phyloP scores from a whole-genome alignment of 23 tunicate species.

The Corella eumyota region DNA sequence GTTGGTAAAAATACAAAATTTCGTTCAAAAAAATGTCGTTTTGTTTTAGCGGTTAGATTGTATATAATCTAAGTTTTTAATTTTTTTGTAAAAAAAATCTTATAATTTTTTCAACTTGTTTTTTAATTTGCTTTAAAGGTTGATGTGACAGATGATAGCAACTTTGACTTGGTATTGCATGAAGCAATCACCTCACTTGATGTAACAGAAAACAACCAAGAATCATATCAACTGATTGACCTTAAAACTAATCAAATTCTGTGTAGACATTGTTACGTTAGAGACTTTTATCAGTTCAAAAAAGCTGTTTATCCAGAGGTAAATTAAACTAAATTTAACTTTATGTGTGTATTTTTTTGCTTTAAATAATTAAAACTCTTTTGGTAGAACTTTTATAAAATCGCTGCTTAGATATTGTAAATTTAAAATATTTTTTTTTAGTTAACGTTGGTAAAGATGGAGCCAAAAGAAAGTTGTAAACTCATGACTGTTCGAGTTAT shows the following conservation, averaged over 20 bases:
- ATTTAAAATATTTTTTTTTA: background rate
- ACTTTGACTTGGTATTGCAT: constrained; percentile 40
- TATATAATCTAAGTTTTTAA: no score
- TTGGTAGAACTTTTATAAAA: no score
- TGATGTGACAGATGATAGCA: constrained; percentile 53
- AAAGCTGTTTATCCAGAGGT: constrained; percentile 55
- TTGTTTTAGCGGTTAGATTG: no score
- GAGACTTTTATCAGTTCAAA: constrained; percentile 64
- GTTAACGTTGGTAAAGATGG: constrained; percentile 50
- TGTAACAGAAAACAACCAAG: constrained; percentile 21
- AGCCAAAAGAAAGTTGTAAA: constrained; percentile 20
- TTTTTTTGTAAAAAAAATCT: no score
- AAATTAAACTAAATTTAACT: background rate
- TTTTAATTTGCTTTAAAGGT: no score
- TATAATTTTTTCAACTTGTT: no score
- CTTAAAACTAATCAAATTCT: constrained; percentile 16
- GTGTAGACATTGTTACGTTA: constrained; percentile 63
- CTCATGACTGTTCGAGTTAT: constrained; percentile 28
- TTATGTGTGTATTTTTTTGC: background rate
- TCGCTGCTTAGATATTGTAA: background rate
- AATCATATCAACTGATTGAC: constrained; percentile 49
- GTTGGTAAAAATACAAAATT: no score
- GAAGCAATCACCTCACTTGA: constrained; percentile 18
- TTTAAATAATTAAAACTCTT: background rate
- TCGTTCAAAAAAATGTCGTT: no score